Evolutionary conservation across 2,888 invertebrate species (phyloP), one percentile per base, ranked within the genome.

Genomic region (Thumatha senex): DNA sequence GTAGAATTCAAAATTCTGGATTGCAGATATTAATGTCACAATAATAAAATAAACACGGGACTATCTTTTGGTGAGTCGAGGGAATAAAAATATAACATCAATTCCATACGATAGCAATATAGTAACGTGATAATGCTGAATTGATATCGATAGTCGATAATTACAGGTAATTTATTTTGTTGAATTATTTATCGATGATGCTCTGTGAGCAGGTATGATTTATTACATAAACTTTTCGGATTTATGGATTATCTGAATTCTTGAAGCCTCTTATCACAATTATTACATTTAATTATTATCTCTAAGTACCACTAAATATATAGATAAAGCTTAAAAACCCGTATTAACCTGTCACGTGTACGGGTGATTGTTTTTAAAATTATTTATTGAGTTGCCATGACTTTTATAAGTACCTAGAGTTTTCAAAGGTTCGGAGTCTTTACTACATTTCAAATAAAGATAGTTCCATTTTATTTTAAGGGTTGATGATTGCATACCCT

Each of bases 51-150:
- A n/a, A n/a, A n/a, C n/a, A n/a, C n/a, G n/a, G n/a, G n/a, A n/a
- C n/a, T n/a, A n/a, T n/a, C n/a, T n/a, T n/a, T n/a, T n/a, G 80
- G 80, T 80, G 76, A 74, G 71, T 72, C 53, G 51, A 54, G 18
- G 58, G 74, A 78, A 79, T 76, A 77, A 79, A 84, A 84, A 86
- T 83, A 84, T 81, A 81, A 70, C 70, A 85, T 85, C 84, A 83
- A 85, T 85, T 82, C 77, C 76, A 74, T 72, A 70, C 76, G 78
- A 77, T 74, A 67, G 63, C 18, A 24, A 24, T 57, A 12, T 76
- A 80, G 78, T 57, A 79, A 57, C 57, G 78, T 11, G 46, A 36
- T 44, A 47, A 18, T 3, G 14, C 10, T 24, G 18, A 24, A 24
- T 48, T 39, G 56, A 56, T 59, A 59, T 61, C 66, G 60, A 68